phyloP scores from a whole-genome alignment of 2,797 vertebrate genomes.

The Sphenodon punctatus region DNA sequence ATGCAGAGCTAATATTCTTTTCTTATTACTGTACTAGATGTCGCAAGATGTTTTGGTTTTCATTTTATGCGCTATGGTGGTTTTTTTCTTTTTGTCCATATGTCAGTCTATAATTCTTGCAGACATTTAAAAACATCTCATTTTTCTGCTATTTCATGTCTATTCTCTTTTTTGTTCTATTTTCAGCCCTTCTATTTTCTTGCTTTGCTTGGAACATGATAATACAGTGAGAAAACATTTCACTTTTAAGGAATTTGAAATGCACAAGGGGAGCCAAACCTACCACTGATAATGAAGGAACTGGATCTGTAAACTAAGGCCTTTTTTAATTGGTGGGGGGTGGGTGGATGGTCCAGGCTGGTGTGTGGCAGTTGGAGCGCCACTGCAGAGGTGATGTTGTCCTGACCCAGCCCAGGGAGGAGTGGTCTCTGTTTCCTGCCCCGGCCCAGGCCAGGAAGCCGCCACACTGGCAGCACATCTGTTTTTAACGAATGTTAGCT shows the following conservation, averaged over 20 bases:
- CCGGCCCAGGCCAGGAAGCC: no score
- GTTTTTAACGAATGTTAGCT: no score
- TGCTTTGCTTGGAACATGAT: neutral
- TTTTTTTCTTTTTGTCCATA: neutral
- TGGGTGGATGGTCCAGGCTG: no score
- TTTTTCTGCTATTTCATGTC: conserved; percentile 3
- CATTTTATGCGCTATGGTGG: neutral
- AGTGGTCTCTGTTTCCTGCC: no score
- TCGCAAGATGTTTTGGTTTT: conserved; percentile 34
- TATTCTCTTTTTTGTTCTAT: neutral
- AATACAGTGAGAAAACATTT: neutral
- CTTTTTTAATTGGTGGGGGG: no score
- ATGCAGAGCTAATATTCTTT: conserved; percentile 42
- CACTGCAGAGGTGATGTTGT: no score
- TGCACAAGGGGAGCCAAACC: neutral
- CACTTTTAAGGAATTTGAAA: neutral
- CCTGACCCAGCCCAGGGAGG: no score
- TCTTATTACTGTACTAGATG: conserved; percentile 29
- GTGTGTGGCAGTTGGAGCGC: no score
- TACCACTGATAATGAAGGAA: neutral
- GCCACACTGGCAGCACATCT: no score
- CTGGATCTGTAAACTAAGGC: neutral
- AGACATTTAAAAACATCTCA: conserved; percentile 1
- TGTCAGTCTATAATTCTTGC: conserved; percentile 10
- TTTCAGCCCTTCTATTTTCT: neutral